Evolutionary conservation across 2,113 vertebrate genomes (phyloP).

Genomic region (Leptobrachium ailaonicum): DNA sequence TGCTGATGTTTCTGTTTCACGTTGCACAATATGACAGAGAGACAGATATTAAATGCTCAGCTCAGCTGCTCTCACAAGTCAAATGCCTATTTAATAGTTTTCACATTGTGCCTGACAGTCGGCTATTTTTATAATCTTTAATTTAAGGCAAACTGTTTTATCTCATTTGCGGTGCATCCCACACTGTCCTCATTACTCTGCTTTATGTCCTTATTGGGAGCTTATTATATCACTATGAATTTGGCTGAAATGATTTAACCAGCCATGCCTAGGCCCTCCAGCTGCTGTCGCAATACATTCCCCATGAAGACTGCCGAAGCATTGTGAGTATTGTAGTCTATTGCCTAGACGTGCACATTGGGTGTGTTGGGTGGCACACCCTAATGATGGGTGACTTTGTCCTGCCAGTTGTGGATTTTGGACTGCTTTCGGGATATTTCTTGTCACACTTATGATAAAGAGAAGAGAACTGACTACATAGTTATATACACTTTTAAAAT

Average conservation of each 20-base stretch:
- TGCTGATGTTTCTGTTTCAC: conserved; percentile 2
- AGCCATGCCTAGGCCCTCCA: not conserved
- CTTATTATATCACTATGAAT: conserved; percentile 41
- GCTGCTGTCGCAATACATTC: too few species aligned
- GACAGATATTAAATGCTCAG: conserved; percentile 45
- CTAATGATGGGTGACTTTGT: too few species aligned
- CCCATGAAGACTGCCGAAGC: too few species aligned
- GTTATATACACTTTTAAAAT: too few species aligned
- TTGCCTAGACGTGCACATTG: too few species aligned
- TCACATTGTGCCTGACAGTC: conserved; percentile 63
- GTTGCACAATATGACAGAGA: conserved; percentile 20
- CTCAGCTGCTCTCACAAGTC: conserved; percentile 47
- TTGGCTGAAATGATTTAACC: conserved; percentile 26
- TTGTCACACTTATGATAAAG: too few species aligned
- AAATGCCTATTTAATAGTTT: conserved; percentile 63
- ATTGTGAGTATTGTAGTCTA: too few species aligned
- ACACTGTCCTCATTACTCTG: conserved; percentile 43
- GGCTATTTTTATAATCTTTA: conserved; percentile 62
- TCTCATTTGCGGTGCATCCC: conserved; percentile 52
- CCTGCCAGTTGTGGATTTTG: too few species aligned
- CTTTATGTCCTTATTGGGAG: conserved; percentile 31
- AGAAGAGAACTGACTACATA: too few species aligned
- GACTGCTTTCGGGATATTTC: too few species aligned
- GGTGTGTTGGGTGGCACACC: too few species aligned
- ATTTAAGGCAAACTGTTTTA: conserved; percentile 59